These are phyloP conservation scores for Ectropis grisescens DNA, from an alignment of 1,140 invertebrate genomes.

Conservation along the genomic window DNA sequence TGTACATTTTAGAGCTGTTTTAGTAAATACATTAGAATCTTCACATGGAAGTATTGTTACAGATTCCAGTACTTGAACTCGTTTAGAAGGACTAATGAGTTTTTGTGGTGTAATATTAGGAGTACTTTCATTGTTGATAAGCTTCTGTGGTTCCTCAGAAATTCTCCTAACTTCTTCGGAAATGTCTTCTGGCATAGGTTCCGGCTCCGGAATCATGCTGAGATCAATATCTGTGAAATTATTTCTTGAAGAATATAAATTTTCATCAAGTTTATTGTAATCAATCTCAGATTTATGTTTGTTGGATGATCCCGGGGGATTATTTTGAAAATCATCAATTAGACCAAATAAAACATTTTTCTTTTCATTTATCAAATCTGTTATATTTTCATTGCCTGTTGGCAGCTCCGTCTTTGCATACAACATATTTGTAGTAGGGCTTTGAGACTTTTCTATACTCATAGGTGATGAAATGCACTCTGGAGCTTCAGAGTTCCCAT, in stretches of 20 bases:
- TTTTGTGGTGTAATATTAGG: too few species aligned
- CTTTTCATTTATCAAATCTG: conserved; percentile 31
- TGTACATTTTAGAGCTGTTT: too few species aligned
- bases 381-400: too few species aligned
- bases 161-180: too few species aligned
- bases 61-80: conserved; percentile 36
- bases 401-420: too few species aligned
- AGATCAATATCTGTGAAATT: too few species aligned
- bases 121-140: conserved; percentile 9
- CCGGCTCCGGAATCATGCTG: conserved; percentile 5
- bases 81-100: conserved; percentile 34
- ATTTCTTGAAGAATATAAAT: too few species aligned
- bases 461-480: conserved; percentile 18
- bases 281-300: too few species aligned
- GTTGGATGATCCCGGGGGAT: too few species aligned
- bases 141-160: too few species aligned
- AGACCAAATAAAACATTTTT: conserved; percentile 32
- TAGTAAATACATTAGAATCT: too few species aligned
- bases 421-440: conserved; percentile 30
- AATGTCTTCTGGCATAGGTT: conserved; percentile 16
- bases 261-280: too few species aligned
- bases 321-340: conserved; percentile 37
- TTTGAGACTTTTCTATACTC: conserved; percentile 19
- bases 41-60: conserved; percentile 12
- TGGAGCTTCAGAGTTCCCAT: conserved; percentile 54